Conservation (phyloP, 2,797 vertebrate species). For the Rachycentron canadum region DNA sequence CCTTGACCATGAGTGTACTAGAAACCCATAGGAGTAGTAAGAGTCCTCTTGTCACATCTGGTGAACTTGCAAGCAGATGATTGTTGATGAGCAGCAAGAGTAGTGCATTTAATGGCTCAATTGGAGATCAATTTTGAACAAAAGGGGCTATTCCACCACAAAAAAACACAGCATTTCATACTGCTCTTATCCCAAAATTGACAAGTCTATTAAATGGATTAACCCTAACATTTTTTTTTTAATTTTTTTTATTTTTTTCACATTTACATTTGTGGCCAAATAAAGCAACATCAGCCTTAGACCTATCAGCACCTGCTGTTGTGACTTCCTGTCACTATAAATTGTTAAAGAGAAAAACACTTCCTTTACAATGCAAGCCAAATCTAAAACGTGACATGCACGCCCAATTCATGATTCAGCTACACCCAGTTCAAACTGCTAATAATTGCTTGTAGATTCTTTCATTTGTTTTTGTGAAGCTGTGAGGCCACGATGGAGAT, state of each 20-base stretch:
- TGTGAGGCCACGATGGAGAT: neutral
- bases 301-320: neutral
- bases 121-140: neutral
- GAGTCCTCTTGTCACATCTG: neutral
- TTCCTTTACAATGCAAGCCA: slow-evolving; percentile 15
- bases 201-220: too few relatives aligned
- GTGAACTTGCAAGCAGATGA: slow-evolving; percentile 32
- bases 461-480: neutral
- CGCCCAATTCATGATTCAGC: neutral
- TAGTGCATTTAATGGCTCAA: slow-evolving; percentile 24
- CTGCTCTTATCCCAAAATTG: neutral
- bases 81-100: slow-evolving; percentile 17
- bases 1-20: neutral
- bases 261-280: neutral
- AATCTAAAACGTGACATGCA: neutral
- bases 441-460: neutral
- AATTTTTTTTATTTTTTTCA: neutral
- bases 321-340: slow-evolving; percentile 31
- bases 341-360: slow-evolving; percentile 4
- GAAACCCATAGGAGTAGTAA: neutral
- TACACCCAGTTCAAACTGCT: neutral
- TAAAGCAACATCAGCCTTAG: neutral
- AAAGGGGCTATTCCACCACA: neutral
- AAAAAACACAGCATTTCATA: neutral
- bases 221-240: neutral